These are phyloP conservation scores for Lepus oiostolus DNA, from an alignment of 2,797 vertebrate species.

Conservation along the genomic window DNA sequence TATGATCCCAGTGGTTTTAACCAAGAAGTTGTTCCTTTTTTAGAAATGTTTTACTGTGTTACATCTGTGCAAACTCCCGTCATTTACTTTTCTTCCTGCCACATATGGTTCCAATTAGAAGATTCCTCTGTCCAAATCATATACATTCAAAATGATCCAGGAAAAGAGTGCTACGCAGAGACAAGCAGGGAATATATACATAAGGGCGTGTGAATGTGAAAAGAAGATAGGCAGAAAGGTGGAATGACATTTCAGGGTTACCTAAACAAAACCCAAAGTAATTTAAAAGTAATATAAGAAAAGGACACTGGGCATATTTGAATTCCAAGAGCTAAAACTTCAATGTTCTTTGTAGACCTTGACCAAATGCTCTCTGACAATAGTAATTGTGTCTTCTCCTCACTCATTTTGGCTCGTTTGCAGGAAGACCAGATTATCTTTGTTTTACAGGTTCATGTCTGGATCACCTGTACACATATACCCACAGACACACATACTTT, in stretches of 20 bases:
- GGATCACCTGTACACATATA: neutral
- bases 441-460: conserved; percentile 8
- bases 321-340: conserved; percentile 56
- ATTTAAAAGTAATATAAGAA: conserved; percentile 45
- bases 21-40: neutral
- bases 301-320: neutral
- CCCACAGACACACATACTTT: neutral
- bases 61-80: neutral
- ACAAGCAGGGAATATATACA: neutral
- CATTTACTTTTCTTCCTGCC: neutral
- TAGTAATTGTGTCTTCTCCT: conserved; percentile 46
- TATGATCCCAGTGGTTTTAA: neutral
- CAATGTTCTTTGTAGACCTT: neutral
- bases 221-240: neutral
- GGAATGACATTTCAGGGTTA: neutral
- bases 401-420: conserved; percentile 39
- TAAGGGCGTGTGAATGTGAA: neutral
- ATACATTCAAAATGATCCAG: neutral
- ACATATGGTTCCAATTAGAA: neutral
- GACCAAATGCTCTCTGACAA: conserved; percentile 33
- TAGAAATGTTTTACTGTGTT: conserved; percentile 12
- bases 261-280: conserved; percentile 46
- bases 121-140: neutral
- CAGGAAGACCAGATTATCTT: conserved; percentile 36
- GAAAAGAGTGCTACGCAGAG: neutral